Evolutionary conservation across 2,888 invertebrate genomes (phyloP).

Genomic region (Marronus borbonicus): DNA sequence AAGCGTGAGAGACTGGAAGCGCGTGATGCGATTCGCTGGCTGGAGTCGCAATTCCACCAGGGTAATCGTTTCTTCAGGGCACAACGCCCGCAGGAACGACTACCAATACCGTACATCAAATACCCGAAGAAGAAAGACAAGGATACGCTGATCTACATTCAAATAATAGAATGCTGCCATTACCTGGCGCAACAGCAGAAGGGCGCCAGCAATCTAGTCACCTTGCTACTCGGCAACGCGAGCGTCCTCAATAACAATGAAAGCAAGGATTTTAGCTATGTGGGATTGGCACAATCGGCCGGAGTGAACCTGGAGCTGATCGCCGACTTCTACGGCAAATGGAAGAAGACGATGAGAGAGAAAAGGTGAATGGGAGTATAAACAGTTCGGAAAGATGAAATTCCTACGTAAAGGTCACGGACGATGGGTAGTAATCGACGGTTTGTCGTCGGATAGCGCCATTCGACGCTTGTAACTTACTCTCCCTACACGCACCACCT

Average conservation of each 20-base stretch:
- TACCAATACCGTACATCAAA: conserved; percentile 81
- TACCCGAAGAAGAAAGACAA: conserved; percentile 85
- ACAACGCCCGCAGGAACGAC: conserved; percentile 87
- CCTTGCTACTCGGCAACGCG: conserved; percentile 81
- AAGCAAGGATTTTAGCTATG: conserved; percentile 80
- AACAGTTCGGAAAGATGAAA: not conserved
- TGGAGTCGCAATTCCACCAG: conserved; percentile 88
- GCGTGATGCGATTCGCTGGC: conserved; percentile 94
- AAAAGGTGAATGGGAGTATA: conserved; percentile 73
- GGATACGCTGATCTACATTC: conserved; percentile 82
- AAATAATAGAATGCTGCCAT: conserved; percentile 88
- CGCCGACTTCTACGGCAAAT: conserved; percentile 87
- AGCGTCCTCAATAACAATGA: conserved; percentile 66
- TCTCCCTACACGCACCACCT: too few relatives aligned
- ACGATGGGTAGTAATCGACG: not conserved
- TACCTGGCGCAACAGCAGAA: conserved; percentile 79
- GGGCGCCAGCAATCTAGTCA: conserved; percentile 78
- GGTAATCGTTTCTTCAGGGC: conserved; percentile 91
- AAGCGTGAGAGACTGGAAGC: conserved; percentile 89
- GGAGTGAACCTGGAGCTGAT: conserved; percentile 89
- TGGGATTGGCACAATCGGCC: conserved; percentile 84
- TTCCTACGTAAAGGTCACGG: conserved; percentile 7
- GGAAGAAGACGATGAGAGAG: conserved; percentile 82
- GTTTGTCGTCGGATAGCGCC: not conserved
- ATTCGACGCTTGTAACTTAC: not conserved